Evolutionary conservation across 2,888 invertebrate species (phyloP).

Genomic region (Bellardia pandia): DNA sequence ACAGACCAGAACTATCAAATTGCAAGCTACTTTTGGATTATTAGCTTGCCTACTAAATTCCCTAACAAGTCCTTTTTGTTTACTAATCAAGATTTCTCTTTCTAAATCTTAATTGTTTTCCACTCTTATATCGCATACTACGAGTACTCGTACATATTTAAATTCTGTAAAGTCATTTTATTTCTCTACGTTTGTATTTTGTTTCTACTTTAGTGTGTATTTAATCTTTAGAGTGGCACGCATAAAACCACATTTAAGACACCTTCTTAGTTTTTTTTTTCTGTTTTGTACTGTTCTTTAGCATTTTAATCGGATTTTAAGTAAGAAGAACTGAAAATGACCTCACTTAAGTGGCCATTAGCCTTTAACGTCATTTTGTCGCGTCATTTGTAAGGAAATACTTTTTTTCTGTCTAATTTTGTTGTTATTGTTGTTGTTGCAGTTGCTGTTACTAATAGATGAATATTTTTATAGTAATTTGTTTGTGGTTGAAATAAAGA

Average conservation of each 20-base stretch:
- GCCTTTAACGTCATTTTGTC: conserved; percentile 72
- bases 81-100: neutral
- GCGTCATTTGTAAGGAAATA: conserved; percentile 62
- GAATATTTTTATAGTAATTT: neutral
- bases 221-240: conserved; percentile 24
- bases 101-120: neutral
- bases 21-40: too few relatives aligned
- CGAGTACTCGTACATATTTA: neutral
- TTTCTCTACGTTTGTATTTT: neutral
- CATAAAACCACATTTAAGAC: conserved; percentile 49
- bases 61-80: too few relatives aligned
- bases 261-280: conserved; percentile 31
- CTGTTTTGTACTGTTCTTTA: conserved; percentile 21
- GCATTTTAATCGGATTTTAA: conserved; percentile 69
- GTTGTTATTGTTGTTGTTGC: conserved; percentile 16
- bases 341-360: conserved; percentile 72
- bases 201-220: neutral
- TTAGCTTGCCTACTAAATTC: too few relatives aligned
- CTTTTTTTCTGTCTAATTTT: conserved; percentile 40
- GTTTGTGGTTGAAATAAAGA: conserved; percentile 30
- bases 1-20: too few relatives aligned
- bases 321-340: conserved; percentile 63
- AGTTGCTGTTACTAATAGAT: neutral
- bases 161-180: conserved; percentile 7
- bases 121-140: neutral